Base-by-base conservation (phyloP, 1,140 invertebrate genomes). In the Venustaconcha ellipsiformis region DNA sequence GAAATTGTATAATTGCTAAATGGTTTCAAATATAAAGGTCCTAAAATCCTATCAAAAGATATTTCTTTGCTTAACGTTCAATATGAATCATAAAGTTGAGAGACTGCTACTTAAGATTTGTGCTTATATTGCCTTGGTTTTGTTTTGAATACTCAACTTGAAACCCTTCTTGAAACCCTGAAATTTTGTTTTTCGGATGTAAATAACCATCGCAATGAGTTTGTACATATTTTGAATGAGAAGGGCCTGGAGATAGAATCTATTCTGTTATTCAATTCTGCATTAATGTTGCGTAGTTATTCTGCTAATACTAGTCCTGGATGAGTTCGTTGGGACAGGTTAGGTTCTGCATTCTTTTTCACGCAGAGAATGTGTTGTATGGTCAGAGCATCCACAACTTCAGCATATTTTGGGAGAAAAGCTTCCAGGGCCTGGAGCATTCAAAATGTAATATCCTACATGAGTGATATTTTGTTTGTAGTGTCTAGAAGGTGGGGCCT, bases 41-140 rank as follows among this genome's bases (percentile, higher is more conserved):
- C 67, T 20, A 26, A 57, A 18, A 78, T 57, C 15, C 67, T 48
- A 11, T n/a, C 20, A 8, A 37, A 37, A 37, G 37, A 3, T 60
- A 78, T 23, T 58, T 78, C 76, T 37, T 56, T 69, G 12, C 70
- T 14, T 17, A 78, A 26, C 26, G 72, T 78, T 55, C 2, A 1
- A 18, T 17, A 2, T 1, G 67, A 66, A 6, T 26, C 14, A 23
- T 60, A 17, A 20, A 66, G 57, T 6, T 69, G 30, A 13, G 59
- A 26, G n/a, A 20, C 12, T 15, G 65, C 60, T 55, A 64, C 67
- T 74, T 74, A 0, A 74, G 72, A 56, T 74, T 74, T 18, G 65
- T 26, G 6, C 48, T 59, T 0, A 55, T 14, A 37, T 58, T 48
- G 26, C 23, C 0, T 14, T 20, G 2, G 0, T 64, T 15, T 8